Evolutionary conservation across 2,888 invertebrate species (phyloP).

Genomic region (Eristalinus sepulchralis): DNA sequence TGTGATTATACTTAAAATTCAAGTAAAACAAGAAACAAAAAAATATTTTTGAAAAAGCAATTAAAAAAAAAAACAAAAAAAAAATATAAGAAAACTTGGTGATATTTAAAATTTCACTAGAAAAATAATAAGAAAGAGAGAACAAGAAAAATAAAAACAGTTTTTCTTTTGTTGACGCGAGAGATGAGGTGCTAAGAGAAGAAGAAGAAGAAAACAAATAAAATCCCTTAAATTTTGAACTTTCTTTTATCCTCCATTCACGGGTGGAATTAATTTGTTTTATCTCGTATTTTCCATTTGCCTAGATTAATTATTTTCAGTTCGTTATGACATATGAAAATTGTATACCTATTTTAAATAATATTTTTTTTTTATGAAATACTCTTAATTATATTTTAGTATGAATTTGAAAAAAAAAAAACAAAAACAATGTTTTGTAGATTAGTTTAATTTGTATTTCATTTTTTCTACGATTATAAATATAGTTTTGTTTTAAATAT

Average conservation of each 20-base stretch:
- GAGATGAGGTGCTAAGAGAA: constrained; percentile 65
- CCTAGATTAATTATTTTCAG: constrained; percentile 66
- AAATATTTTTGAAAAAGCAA: constrained; percentile 56
- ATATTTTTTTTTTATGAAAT: constrained; percentile 18
- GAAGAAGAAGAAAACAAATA: background rate
- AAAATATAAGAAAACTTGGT: constrained; percentile 39
- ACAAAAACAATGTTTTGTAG: constrained; percentile 8
- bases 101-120: constrained; percentile 69
- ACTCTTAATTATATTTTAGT: constrained; percentile 56
- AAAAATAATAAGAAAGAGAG: constrained; percentile 5
- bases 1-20: constrained; percentile 67
- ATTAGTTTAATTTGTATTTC: constrained; percentile 33
- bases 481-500: constrained; percentile 13
- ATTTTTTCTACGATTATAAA: background rate
- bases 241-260: constrained; percentile 11
- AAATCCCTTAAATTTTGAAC: constrained; percentile 19
- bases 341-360: constrained; percentile 13
- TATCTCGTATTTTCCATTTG: constrained; percentile 28
- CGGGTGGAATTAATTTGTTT: constrained; percentile 23
- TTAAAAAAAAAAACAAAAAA: constrained; percentile 4
- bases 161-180: constrained; percentile 51
- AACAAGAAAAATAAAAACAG: constrained; percentile 30
- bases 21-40: constrained; percentile 33
- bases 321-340: constrained; percentile 34
- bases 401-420: constrained; percentile 38